Evolutionary conservation across 2,797 vertebrate species (phyloP).

Genomic region (Oophaga sylvatica): DNA sequence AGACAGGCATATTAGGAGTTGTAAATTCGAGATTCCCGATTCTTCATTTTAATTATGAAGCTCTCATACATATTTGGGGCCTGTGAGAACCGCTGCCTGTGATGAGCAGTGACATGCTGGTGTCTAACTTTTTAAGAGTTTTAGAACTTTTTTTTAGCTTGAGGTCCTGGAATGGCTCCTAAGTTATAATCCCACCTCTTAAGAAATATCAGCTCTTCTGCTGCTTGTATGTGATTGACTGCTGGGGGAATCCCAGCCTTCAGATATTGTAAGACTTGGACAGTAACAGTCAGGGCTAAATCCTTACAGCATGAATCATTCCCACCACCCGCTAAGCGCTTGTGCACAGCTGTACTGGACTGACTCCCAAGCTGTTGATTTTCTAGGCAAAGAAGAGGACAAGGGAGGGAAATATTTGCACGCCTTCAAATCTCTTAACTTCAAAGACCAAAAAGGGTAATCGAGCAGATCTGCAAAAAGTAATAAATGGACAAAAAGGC

Average conservation of each 20-base stretch:
- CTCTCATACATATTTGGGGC: no score
- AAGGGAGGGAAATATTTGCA: conserved; percentile 4
- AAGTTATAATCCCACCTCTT: no score
- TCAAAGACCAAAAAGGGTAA: conserved; percentile 9
- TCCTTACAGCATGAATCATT: conserved; percentile 37
- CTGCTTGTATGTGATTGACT: conserved; percentile 6
- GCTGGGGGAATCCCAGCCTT: conserved; percentile 27
- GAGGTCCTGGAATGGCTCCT: no score
- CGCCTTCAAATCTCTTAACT: background rate
- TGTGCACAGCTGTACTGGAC: conserved; percentile 36
- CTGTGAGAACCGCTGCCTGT: no score
- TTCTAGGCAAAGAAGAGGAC: conserved; percentile 4
- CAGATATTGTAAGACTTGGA: conserved; percentile 5
- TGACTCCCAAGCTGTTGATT: background rate
- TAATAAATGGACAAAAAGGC: background rate
- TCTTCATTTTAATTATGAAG: no score
- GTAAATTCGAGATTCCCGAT: no score
- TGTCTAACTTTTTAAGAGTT: no score
- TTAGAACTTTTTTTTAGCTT: no score
- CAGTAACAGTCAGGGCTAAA: conserved; percentile 12
- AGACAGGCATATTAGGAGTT: no score
- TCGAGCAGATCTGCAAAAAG: background rate
- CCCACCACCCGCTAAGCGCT: conserved; percentile 23
- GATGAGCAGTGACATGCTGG: no score
- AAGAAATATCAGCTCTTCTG: background rate